Percentiles rank a stretch among this genome's conserved stretches.
phyloP scores from a whole-genome alignment of 2,797 vertebrate genomes.

The Rousettus madagascariensis region DNA sequence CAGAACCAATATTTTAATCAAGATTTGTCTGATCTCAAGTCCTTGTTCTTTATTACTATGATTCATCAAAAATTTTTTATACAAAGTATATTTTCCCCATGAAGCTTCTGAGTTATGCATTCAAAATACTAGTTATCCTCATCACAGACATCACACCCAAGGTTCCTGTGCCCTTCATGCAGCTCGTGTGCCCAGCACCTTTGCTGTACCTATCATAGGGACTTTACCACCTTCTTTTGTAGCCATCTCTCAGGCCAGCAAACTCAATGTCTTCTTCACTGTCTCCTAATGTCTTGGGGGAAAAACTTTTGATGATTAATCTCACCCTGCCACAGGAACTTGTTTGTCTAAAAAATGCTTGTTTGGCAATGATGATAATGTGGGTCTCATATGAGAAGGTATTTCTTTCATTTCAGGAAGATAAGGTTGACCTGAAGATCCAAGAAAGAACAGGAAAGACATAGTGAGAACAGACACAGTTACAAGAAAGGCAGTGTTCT shows the following conservation, averaged over 20 bases:
- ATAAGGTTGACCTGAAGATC: neutral
- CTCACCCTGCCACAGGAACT: neutral
- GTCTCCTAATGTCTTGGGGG: neutral
- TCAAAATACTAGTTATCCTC: neutral
- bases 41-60: neutral
- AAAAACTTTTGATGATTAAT: neutral
- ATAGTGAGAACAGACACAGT: neutral
- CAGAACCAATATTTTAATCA: neutral
- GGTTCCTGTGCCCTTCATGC: neutral
- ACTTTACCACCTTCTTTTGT: neutral
- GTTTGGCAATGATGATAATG: neutral
- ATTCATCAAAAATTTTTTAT: neutral
- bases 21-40: neutral
- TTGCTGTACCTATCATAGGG: neutral
- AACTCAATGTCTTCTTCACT: neutral
- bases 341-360: neutral
- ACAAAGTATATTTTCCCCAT: neutral
- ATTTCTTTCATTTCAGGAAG: conserved; percentile 17
- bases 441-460: neutral
- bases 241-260: neutral
- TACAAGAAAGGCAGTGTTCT: neutral
- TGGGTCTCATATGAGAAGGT: neutral
- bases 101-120: neutral
- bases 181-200: neutral
- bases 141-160: neutral